These are phyloP conservation scores for Drosophila takahashii DNA, from an alignment of 1,140 invertebrate species.

Conservation along the genomic window DNA sequence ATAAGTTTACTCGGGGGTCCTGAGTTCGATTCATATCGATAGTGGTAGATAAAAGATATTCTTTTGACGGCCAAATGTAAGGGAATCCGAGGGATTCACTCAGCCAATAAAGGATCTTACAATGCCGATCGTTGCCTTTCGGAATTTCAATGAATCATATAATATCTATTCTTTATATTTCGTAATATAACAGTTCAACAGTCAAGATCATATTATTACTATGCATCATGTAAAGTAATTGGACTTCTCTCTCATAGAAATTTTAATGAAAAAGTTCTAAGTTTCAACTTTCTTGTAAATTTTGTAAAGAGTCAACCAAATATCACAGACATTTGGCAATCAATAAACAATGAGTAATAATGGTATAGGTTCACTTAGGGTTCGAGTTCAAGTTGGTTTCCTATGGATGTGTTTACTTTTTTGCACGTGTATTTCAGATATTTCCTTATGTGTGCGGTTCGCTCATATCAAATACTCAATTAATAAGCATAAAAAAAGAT, in stretches of 20 bases:
- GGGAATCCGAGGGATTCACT: conserved; percentile 6
- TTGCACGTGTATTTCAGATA: conserved; percentile 19
- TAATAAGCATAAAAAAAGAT: conserved; percentile 79
- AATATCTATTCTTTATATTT: background rate
- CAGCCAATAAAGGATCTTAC: conserved; percentile 11
- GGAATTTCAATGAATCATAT: background rate
- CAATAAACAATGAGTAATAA: conserved; percentile 36
- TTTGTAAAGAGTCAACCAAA: too few relatives aligned
- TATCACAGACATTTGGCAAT: conserved; percentile 14
- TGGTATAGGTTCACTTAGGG: conserved; percentile 8
- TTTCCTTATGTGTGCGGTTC: conserved; percentile 6
- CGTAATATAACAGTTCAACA: background rate
- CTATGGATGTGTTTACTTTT: conserved; percentile 15
- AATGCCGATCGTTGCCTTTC: background rate
- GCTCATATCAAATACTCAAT: conserved; percentile 84
- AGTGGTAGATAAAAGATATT: conserved; percentile 12
- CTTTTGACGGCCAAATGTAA: conserved; percentile 21
- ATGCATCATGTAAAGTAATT: background rate
- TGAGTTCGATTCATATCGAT: conserved; percentile 21
- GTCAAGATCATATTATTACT: background rate
- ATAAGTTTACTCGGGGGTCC: conserved; percentile 38
- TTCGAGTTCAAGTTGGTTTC: conserved; percentile 22
- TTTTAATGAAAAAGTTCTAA: background rate
- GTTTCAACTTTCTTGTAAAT: background rate
- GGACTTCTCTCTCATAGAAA: background rate